Conservation (phyloP, 1,140 invertebrate species). For the Tigriopus japonicus region DNA sequence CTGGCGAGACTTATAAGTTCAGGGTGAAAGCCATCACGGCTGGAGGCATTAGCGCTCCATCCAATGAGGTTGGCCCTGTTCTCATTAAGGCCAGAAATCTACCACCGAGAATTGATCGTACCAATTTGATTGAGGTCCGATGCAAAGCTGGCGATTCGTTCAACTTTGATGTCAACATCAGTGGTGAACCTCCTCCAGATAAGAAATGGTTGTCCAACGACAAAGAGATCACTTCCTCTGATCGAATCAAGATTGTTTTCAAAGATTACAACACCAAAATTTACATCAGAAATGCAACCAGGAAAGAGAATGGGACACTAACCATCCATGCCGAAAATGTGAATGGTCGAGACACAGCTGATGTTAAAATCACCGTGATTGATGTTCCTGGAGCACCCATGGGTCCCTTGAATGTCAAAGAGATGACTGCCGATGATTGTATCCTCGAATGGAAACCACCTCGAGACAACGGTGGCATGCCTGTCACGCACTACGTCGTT, state of each 20-base stretch:
- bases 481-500: slow-evolving; percentile 73
- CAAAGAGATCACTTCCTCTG: slow-evolving; percentile 48
- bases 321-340: slow-evolving; percentile 77
- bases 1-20: slow-evolving; percentile 78
- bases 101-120: slow-evolving; percentile 68
- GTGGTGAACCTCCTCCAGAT: slow-evolving; percentile 69
- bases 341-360: slow-evolving; percentile 76
- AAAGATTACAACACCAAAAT: slow-evolving; percentile 75
- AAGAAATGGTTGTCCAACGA: slow-evolving; percentile 62
- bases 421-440: slow-evolving; percentile 65
- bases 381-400: slow-evolving; percentile 60
- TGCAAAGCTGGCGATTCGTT: slow-evolving; percentile 78
- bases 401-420: slow-evolving; percentile 67
- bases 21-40: slow-evolving; percentile 76
- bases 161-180: slow-evolving; percentile 57
- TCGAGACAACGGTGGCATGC: slow-evolving; percentile 68
- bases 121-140: slow-evolving; percentile 58
- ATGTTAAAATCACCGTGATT: slow-evolving; percentile 76
- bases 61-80: slow-evolving; percentile 64
- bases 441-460: slow-evolving; percentile 75
- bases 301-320: slow-evolving; percentile 75
- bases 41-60: slow-evolving; percentile 78
- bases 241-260: slow-evolving; percentile 43
- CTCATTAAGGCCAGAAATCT: slow-evolving; percentile 70
- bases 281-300: slow-evolving; percentile 56